Percentiles rank a stretch among this genome's conserved stretches.
Conservation (phyloP, 2,797 vertebrate species). For the Phoxinus dragarum region DNA sequence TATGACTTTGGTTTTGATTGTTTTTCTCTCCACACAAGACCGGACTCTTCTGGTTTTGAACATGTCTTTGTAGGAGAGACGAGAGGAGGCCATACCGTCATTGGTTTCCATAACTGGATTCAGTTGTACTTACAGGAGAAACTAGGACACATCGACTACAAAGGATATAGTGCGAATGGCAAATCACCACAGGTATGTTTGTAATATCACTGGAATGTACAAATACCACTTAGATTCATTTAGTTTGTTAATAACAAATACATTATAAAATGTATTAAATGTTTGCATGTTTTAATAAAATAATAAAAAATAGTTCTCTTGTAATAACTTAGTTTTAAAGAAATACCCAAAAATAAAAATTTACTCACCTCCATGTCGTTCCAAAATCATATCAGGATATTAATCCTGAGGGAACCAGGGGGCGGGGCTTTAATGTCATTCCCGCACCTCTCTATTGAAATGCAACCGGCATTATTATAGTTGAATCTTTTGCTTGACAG, state of each 20-base stretch:
- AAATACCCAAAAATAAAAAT: background rate
- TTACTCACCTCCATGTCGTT: background rate
- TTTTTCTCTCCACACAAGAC: slow-evolving; percentile 65
- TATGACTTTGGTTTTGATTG: background rate
- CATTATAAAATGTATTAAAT: background rate
- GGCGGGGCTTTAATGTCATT: no score
- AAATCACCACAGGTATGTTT: slow-evolving; percentile 75
- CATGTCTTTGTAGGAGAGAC: slow-evolving; percentile 86
- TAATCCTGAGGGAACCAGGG: no score
- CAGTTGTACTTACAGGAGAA: slow-evolving; percentile 87
- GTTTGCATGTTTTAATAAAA: background rate
- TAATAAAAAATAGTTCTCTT: background rate
- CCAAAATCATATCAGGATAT: background rate
- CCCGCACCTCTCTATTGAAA: no score
- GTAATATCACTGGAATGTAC: background rate
- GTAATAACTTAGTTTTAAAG: background rate
- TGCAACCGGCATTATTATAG: no score
- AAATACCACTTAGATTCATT: background rate
- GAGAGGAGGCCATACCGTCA: slow-evolving; percentile 79
- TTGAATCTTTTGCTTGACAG: no score
- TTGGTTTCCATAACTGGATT: slow-evolving; percentile 87
- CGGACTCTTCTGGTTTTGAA: slow-evolving; percentile 85
- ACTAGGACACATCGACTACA: slow-evolving; percentile 83
- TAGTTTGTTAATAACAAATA: background rate
- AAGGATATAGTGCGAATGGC: slow-evolving; percentile 79